Percentiles rank a stretch among this genome's conserved stretches.
Evolutionary conservation across 2,888 invertebrate genomes (phyloP).

Genomic region (Hartigia nigra): DNA sequence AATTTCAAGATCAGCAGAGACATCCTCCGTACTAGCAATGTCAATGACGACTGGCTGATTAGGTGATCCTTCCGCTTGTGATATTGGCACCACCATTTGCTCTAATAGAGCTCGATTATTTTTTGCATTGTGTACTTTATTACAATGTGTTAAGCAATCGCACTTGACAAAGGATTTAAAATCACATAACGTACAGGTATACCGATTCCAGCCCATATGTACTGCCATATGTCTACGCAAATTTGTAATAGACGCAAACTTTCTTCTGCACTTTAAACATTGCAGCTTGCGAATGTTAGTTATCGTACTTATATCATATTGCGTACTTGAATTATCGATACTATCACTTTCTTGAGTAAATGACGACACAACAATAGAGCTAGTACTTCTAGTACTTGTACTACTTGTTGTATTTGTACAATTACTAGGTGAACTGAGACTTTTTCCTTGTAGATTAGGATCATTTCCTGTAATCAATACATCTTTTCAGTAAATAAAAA

Average conservation of each 20-base stretch:
- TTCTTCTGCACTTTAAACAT: constrained; percentile 70
- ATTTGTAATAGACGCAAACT: constrained; percentile 67
- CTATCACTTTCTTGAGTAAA: neutral
- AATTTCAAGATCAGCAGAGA: neutral
- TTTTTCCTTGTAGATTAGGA: neutral
- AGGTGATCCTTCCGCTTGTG: constrained; percentile 25
- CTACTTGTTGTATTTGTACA: neutral
- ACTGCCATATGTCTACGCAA: constrained; percentile 73
- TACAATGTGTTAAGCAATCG: constrained; percentile 75
- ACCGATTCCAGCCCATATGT: constrained; percentile 80
- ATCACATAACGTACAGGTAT: constrained; percentile 80
- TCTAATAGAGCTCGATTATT: constrained; percentile 43
- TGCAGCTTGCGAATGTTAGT: constrained; percentile 49
- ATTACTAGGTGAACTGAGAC: neutral
- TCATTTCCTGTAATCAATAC: neutral
- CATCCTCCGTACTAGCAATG: constrained; percentile 8
- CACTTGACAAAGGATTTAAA: constrained; percentile 76
- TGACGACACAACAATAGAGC: neutral
- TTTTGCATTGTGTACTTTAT: constrained; percentile 72
- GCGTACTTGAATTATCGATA: constrained; percentile 18
- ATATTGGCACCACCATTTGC: constrained; percentile 40
- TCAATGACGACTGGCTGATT: constrained; percentile 23
- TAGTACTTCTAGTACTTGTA: neutral
- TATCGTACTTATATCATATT: constrained; percentile 38
- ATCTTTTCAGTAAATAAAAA: neutral